Percentiles rank a stretch among this genome's conserved stretches.
Conservation (phyloP, 2,113 vertebrate genomes). For the Zapus hudsonius region DNA sequence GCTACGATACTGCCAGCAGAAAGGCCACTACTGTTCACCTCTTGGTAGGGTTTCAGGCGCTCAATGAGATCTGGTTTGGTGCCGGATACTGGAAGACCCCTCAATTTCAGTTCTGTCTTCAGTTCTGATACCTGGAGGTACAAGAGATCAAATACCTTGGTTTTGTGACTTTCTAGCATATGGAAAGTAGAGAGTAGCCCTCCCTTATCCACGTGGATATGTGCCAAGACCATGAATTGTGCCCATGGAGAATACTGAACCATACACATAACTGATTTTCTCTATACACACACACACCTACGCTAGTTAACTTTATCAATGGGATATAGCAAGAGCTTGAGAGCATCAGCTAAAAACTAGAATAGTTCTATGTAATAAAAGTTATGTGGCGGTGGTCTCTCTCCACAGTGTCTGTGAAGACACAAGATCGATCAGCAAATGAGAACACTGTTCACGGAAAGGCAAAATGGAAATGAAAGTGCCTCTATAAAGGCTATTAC, state of each 20-base stretch:
- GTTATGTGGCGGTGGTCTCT: background rate
- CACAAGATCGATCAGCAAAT: background rate
- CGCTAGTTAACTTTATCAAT: background rate
- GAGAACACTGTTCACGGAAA: background rate
- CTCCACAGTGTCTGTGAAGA: background rate
- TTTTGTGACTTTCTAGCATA: background rate
- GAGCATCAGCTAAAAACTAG: background rate
- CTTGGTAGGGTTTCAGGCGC: conserved; percentile 95
- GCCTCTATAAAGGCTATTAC: background rate
- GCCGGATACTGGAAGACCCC: conserved; percentile 96
- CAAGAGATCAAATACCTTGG: conserved; percentile 14
- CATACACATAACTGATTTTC: background rate
- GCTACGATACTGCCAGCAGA: conserved; percentile 74
- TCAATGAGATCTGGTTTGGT: conserved; percentile 98
- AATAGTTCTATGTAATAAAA: background rate
- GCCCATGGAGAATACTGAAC: background rate
- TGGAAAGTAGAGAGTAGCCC: background rate
- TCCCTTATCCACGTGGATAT: background rate
- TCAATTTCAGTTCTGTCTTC: conserved; percentile 96
- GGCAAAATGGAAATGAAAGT: background rate
- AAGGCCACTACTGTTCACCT: conserved; percentile 81
- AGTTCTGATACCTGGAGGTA: conserved; percentile 94
- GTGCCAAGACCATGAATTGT: background rate
- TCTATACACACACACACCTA: background rate
- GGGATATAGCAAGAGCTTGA: background rate